Evolutionary conservation across 2,797 vertebrate species (phyloP), one percentile per base, ranked within the genome.

Genomic region (Perodicticus potto): DNA sequence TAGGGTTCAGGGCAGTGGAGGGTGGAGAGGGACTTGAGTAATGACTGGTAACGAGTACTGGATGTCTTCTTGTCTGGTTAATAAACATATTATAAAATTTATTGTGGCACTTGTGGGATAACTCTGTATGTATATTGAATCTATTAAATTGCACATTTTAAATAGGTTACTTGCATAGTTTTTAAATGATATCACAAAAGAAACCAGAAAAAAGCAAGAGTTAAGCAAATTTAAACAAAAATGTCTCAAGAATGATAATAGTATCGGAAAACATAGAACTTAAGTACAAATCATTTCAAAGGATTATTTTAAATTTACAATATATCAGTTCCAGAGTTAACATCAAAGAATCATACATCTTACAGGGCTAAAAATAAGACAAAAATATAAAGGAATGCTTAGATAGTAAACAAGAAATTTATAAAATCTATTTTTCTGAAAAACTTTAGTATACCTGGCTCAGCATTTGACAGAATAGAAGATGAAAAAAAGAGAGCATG

Each of bases 221-320:
- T 59, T n/a, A 12, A 74, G 29, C 19, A 80, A 69, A 82, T 78
- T 69, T 53, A 94, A 95, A 89, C 4, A 96, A 88, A 95, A 73
- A 37, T 74, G 17, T 49, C 25, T 78, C 6, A 83, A 70, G 25
- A 89, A 37, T 74, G 7, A 45, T 63, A 74, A 53, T 70, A 53
- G 73, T 32, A 63, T 67, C 7, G 92, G n/a, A 86, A 82, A 85
- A 93, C 91, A 4, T n/a, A 34, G 14, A 85, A 73, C 81, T 89
- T 25, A 63, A 84, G 77, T 34, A 12, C 63, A 74, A 88, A 59
- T 89, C 4, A 23, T 84, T 96, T 88, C 37, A 65, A 77, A 90
- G 85, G 9, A 1, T 91, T 19, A 80, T 65, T 92, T 81, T 40
- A 88, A 93, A 73, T 73, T 86, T 40, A 95, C 20, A 89, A 95